Evolutionary conservation across 2,888 invertebrate genomes (phyloP).

Genomic region (Scrobipalpa atriplicella): DNA sequence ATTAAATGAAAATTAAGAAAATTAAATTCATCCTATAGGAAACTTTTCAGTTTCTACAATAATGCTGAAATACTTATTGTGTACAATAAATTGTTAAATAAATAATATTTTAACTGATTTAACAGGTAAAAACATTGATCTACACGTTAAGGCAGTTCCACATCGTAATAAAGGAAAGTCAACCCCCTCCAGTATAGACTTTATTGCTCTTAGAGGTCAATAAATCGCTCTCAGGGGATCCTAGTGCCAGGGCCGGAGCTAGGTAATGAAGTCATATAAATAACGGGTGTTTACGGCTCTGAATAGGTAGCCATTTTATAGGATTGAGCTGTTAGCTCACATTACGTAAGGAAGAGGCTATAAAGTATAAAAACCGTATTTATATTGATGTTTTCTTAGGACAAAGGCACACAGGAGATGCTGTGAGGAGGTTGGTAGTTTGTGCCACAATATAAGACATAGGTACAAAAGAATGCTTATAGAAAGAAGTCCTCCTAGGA

Average conservation of each 20-base stretch:
- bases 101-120: too few species aligned
- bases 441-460: too few species aligned
- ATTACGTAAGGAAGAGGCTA: background rate
- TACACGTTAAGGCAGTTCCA: background rate
- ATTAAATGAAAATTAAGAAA: too few species aligned
- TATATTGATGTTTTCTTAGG: background rate
- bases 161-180: background rate
- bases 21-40: background rate
- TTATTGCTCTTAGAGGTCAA: slow-evolving; percentile 32
- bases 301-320: background rate
- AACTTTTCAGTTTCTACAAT: too few species aligned
- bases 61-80: too few species aligned
- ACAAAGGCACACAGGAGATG: background rate
- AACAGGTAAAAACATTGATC: too few species aligned
- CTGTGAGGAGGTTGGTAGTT: too few species aligned
- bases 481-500: too few species aligned
- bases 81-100: too few species aligned
- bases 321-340: background rate
- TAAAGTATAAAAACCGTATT: background rate
- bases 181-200: background rate
- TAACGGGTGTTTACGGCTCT: background rate
- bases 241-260: background rate
- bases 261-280: slow-evolving; percentile 35
- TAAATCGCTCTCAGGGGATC: slow-evolving; percentile 13
- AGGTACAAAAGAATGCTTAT: too few species aligned